phyloP scores from a whole-genome alignment of 1,140 invertebrate species.

The Sarcophaga peregrina region DNA sequence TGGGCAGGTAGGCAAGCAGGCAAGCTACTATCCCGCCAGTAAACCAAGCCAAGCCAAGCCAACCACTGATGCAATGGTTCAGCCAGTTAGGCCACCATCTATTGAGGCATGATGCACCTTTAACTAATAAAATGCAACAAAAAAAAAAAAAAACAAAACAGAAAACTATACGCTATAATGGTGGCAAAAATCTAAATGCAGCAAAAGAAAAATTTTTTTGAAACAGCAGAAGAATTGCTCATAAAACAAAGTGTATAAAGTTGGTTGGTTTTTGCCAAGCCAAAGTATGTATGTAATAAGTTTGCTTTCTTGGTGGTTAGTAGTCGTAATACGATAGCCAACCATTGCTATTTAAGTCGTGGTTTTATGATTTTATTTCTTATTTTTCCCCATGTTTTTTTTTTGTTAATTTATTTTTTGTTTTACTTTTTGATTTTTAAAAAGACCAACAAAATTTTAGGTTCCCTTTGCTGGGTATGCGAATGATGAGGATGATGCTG shows the following conservation, averaged over 20 bases:
- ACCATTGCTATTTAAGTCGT: constrained; percentile 32
- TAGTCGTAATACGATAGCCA: constrained; percentile 21
- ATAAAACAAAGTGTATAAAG: constrained; percentile 27
- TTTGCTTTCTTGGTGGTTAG: neutral
- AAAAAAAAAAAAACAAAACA: too few species aligned
- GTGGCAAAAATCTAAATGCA: constrained; percentile 7
- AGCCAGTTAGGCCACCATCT: too few species aligned
- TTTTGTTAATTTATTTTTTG: neutral
- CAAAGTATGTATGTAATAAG: constrained; percentile 25
- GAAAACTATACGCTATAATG: neutral
- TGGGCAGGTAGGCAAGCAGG: neutral
- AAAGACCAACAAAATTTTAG: neutral
- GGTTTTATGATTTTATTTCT: constrained; percentile 41
- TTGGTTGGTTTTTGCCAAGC: neutral
- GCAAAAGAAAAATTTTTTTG: too few species aligned
- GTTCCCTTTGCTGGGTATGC: neutral
- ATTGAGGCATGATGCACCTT: too few species aligned
- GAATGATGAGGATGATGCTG: too few species aligned
- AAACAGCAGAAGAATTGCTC: neutral
- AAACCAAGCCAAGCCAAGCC: neutral
- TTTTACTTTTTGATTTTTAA: neutral
- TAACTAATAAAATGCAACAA: too few species aligned
- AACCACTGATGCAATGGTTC: neutral
- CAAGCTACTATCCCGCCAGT: neutral
- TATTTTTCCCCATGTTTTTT: neutral